Base-by-base conservation (phyloP, 1,140 invertebrate species). In the Nasonia giraulti region DNA sequence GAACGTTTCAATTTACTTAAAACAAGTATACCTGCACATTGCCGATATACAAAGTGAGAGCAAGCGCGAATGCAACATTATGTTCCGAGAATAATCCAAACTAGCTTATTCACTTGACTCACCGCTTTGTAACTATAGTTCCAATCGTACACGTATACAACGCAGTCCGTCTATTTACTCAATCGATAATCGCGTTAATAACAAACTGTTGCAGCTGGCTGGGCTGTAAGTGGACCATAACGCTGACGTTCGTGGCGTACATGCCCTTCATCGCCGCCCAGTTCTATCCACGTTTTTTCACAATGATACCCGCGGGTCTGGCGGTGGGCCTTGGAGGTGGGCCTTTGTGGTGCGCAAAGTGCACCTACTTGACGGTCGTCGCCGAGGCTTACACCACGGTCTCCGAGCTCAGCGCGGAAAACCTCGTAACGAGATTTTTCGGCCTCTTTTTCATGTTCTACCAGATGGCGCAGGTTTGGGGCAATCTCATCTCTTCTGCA, bases 381-480 rank as follows among this genome's bases (percentile, higher is more conserved):
- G 95, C 96, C 0, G 95, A 96, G 86, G 94, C 96, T 11, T 96
- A 96, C 83, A 93, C 95, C 0, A 94, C 95, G 83, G 87, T 96
- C n/a, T 95, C 95, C 0, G 95, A 95, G 1, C 92, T 96, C 4
- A 89, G 94, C 3, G 92, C 94, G 0, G 96, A 97, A 71, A 94
- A 96, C 1, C 93, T 97, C 37, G 96, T 98, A 40, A 96, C 96
- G 4, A 93, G 96, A 87, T 98, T 98, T 92, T 98, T 98, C 90
- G 97, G 97, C 0, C 93, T 98, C 2, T 98, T 98, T 93, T 98
- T 98, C 93, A 97, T 98, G 95, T 96, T 98, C 89, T 99, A 98
- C 89, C 98, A 99, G 92, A 96, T 97, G 93, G 96, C 97, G 0
- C 97, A 98, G 91, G 96, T 98, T 33, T 97, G 97, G 97, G 98